These are phyloP conservation scores for Nemapogon koenigi DNA, from an alignment of 2,888 invertebrate species.

Conservation along the genomic window DNA sequence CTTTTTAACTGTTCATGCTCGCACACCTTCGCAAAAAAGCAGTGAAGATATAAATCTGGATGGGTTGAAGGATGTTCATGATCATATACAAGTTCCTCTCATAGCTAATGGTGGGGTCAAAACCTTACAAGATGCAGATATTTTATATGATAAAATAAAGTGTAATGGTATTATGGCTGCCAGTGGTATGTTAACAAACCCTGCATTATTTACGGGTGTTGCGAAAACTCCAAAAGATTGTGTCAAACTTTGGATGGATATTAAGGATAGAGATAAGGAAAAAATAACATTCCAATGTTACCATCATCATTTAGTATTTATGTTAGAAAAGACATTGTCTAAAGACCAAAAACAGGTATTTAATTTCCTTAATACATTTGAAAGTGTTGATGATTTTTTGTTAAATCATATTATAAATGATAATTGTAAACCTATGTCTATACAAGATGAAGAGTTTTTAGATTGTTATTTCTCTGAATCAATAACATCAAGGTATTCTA, in stretches of 20 bases:
- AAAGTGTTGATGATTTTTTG: conserved; percentile 75
- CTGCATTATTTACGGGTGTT: conserved; percentile 83
- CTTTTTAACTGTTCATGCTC: conserved; percentile 90
- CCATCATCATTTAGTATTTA: conserved; percentile 96
- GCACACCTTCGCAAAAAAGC: conserved; percentile 83
- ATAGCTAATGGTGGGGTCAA: conserved; percentile 93
- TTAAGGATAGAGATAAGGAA: conserved; percentile 68
- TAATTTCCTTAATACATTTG: conserved; percentile 74
- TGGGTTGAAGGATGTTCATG: conserved; percentile 74
- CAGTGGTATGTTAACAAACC: conserved; percentile 88
- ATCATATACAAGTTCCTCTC: conserved; percentile 79
- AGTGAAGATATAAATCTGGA: conserved; percentile 75
- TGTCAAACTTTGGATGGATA: conserved; percentile 81
- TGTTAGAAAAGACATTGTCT: conserved; percentile 85
- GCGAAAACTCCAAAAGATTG: conserved; percentile 75
- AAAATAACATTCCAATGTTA: conserved; percentile 81
- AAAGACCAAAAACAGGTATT: conserved; percentile 78
- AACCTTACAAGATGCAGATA: conserved; percentile 72
- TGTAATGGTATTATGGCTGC: conserved; percentile 93
- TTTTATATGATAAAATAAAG: conserved; percentile 70
- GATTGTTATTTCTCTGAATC: conserved; percentile 42
- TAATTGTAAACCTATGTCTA: conserved; percentile 28
- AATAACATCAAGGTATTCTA: conserved; percentile 43
- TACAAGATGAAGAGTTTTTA: conserved; percentile 31
- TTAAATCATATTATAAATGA: conserved; percentile 60